Evolutionary conservation across 2,888 invertebrate genomes (phyloP).

Genomic region (Mesoligia furuncula): DNA sequence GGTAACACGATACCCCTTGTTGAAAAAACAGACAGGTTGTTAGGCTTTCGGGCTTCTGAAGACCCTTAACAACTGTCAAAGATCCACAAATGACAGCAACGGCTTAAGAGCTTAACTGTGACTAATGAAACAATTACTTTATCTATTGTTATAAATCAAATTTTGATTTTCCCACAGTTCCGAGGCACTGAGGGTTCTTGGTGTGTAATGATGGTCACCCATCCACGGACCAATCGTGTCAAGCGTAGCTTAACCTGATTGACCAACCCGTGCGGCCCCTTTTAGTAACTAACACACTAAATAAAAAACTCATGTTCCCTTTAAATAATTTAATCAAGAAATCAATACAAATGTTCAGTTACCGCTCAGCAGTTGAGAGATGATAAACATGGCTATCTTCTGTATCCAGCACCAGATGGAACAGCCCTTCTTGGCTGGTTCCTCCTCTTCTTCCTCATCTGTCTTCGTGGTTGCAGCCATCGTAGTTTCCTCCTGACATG

Average conservation of each 20-base stretch:
- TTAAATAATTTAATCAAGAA: conserved; percentile 50
- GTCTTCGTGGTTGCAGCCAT: conserved; percentile 77
- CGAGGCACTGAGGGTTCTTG: not conserved
- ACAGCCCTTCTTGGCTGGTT: conserved; percentile 81
- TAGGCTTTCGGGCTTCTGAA: not conserved
- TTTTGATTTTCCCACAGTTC: not conserved
- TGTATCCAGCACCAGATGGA: conserved; percentile 90
- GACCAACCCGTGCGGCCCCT: not conserved
- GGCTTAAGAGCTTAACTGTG: not conserved
- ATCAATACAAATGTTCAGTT: conserved; percentile 57
- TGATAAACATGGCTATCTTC: conserved; percentile 88
- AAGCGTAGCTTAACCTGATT: not conserved
- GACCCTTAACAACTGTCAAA: not conserved
- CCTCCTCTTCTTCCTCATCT: conserved; percentile 84
- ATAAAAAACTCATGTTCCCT: not conserved
- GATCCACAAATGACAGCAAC: not conserved
- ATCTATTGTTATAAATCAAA: no score
- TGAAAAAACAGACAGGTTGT: not conserved
- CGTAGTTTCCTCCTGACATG: conserved; percentile 80
- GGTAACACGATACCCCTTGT: not conserved
- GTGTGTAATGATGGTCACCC: not conserved
- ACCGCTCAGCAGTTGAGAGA: conserved; percentile 86
- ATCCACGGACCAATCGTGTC: not conserved
- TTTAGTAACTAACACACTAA: not conserved
- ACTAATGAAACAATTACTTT: no score